A percentile compares a stretch with the other conserved stretches of the same genome.
These are phyloP conservation scores for Drosophila stalkeri DNA, from an alignment of 2,888 invertebrate genomes.

Conservation along the genomic window DNA sequence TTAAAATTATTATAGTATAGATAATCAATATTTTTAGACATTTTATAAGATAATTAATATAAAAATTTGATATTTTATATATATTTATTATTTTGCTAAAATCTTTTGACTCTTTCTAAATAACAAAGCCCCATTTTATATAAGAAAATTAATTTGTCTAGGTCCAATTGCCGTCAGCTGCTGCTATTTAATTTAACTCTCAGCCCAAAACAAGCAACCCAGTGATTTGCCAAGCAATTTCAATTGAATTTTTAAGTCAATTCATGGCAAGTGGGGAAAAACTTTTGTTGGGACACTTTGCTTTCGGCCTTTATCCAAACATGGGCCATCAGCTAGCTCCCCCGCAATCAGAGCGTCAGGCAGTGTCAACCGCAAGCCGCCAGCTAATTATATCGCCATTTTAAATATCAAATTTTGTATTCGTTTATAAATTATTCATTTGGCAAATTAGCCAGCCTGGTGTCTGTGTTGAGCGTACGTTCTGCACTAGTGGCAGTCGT, in stretches of 20 bases:
- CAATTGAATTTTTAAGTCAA: slow-evolving; percentile 18
- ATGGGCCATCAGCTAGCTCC: neutral
- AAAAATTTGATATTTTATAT: neutral
- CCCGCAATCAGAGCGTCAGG: slow-evolving; percentile 14
- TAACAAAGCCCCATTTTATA: neutral
- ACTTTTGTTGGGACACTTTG: slow-evolving; percentile 2
- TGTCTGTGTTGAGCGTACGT: slow-evolving; percentile 16
- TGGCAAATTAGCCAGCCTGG: slow-evolving; percentile 55
- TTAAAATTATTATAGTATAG: too few species aligned
- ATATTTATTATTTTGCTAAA: too few species aligned
- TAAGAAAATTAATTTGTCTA: slow-evolving; percentile 4
- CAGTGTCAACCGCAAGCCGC: slow-evolving; percentile 12
- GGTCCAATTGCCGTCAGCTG: slow-evolving; percentile 37
- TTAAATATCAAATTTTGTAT: slow-evolving; percentile 61
- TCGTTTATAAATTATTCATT: slow-evolving; percentile 58
- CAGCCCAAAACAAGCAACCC: slow-evolving; percentile 21
- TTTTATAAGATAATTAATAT: too few species aligned
- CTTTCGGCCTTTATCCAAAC: neutral
- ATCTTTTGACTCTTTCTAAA: neutral
- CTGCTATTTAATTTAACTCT: slow-evolving; percentile 20
- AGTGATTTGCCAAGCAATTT: slow-evolving; percentile 33
- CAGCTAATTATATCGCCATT: slow-evolving; percentile 73
- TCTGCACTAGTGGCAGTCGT: slow-evolving; percentile 43
- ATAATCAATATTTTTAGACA: too few species aligned
- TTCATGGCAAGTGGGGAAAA: slow-evolving; percentile 14